A percentile compares a stretch with the other conserved stretches of the same genome.
These are phyloP conservation scores for Sceloporus tristichus DNA, from an alignment of 2,113 vertebrate species.

Conservation along the genomic window DNA sequence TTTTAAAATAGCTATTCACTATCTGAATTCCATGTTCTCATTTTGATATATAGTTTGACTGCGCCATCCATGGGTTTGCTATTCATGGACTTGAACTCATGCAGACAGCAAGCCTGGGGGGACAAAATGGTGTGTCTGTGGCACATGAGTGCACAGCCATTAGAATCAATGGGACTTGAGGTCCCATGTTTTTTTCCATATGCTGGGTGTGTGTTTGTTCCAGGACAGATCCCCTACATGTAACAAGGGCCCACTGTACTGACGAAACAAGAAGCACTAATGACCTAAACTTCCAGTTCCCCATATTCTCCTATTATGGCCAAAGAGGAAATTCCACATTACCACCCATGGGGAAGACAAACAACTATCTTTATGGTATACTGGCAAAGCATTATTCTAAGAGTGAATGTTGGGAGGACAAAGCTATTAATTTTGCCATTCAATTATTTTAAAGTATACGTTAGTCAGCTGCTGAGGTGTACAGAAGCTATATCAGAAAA, in stretches of 20 bases:
- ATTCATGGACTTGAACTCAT: too few species aligned
- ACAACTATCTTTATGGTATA: background rate
- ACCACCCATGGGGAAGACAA: background rate
- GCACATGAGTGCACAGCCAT: too few species aligned
- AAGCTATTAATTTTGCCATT: constrained; percentile 3
- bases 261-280: background rate
- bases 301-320: background rate
- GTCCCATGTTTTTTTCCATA: too few species aligned
- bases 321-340: background rate
- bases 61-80: too few species aligned
- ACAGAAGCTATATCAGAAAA: background rate
- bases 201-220: too few species aligned
- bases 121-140: too few species aligned
- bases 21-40: constrained; percentile 8
- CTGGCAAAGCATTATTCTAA: background rate
- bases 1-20: constrained; percentile 5
- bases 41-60: background rate
- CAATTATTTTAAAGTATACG: background rate
- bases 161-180: too few species aligned
- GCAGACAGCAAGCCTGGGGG: too few species aligned
- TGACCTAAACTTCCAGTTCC: background rate
- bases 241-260: too few species aligned
- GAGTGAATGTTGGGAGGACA: background rate
- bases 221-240: too few species aligned
- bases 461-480: background rate